Conservation (phyloP, 2,888 invertebrate genomes). For the Ochropleura plecta region DNA sequence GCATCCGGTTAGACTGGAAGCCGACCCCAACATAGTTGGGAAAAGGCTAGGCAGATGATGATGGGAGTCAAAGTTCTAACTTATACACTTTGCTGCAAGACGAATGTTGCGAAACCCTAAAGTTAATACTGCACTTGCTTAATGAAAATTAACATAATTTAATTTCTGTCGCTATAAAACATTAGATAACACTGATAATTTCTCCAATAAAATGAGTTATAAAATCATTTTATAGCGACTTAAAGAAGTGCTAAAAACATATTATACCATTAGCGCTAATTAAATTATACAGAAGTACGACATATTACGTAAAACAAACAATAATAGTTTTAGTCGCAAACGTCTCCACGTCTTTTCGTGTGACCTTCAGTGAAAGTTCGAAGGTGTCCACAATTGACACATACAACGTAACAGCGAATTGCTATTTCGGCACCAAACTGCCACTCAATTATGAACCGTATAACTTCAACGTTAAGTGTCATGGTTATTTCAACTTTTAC, state of each 20-base stretch:
- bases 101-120: neutral
- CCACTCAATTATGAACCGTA: conserved; percentile 71
- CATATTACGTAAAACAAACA: conserved; percentile 56
- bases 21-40: no score
- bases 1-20: no score
- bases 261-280: conserved; percentile 39
- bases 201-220: conserved; percentile 12
- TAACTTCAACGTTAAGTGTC: conserved; percentile 60
- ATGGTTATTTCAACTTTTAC: conserved; percentile 71
- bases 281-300: conserved; percentile 28
- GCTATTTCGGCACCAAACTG: conserved; percentile 56
- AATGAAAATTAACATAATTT: no score
- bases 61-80: no score
- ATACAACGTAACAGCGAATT: conserved; percentile 77
- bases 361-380: conserved; percentile 87
- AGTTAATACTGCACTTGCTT: no score
- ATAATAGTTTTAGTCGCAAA: conserved; percentile 24
- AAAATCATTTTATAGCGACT: neutral
- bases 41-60: no score
- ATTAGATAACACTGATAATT: conserved; percentile 10
- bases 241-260: conserved; percentile 24
- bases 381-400: conserved; percentile 73
- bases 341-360: conserved; percentile 67
- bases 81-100: no score
- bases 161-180: neutral